These are phyloP conservation scores for Poeciliopsis retropinna DNA, from an alignment of 2,113 vertebrate species.

Conservation along the genomic window DNA sequence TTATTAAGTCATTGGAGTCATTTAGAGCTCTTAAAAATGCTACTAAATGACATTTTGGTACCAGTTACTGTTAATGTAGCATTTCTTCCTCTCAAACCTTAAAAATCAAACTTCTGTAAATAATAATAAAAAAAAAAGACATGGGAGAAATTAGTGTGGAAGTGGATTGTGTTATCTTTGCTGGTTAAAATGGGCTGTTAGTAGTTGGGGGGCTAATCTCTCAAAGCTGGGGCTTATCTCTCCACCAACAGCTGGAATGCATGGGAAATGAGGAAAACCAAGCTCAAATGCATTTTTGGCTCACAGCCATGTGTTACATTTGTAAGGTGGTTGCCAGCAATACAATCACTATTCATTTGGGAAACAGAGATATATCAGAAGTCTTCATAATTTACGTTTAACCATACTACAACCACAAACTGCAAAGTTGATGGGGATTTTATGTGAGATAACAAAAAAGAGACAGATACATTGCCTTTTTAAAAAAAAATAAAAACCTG, in stretches of 20 bases:
- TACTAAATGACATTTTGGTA: conserved; percentile 1
- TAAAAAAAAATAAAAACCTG: neutral
- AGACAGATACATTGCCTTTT: neutral
- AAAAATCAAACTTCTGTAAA: neutral
- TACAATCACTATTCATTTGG: conserved; percentile 31
- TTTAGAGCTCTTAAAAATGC: conserved; percentile 5
- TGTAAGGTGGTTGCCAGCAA: conserved; percentile 42
- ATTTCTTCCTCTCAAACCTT: conserved; percentile 30
- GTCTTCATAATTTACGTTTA: neutral
- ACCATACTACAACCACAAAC: neutral
- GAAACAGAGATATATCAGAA: neutral
- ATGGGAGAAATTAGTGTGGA: conserved; percentile 24
- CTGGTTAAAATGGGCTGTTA: conserved; percentile 30
- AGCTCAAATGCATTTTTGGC: conserved; percentile 50
- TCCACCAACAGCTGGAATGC: conserved; percentile 66
- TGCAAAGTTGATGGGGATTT: neutral
- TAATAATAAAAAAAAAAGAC: neutral
- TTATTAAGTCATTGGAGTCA: conserved; percentile 11
- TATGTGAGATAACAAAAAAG: neutral
- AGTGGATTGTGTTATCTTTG: conserved; percentile 40
- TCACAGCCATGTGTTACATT: conserved; percentile 35
- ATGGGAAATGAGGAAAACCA: conserved; percentile 57
- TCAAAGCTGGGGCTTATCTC: conserved; percentile 62
- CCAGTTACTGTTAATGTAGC: conserved; percentile 4
- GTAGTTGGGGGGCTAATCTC: conserved; percentile 51